phyloP scores from a whole-genome alignment of 2,113 vertebrate species.

The Cathartes aura region DNA sequence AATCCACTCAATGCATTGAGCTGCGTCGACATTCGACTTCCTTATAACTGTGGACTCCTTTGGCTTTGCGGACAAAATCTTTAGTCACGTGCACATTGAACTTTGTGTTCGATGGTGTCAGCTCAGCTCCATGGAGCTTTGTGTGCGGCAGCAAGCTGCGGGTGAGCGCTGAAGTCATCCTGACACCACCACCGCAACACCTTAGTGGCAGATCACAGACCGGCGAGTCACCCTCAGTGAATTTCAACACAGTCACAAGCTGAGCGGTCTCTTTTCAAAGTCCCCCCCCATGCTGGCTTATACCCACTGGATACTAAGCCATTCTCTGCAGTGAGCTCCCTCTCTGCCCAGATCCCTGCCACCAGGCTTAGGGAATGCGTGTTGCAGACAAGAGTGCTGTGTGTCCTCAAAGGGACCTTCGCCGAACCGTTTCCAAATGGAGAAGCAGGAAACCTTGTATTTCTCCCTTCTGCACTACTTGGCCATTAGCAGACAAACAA shows the following conservation, averaged over 20 bases:
- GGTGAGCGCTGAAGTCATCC: neutral
- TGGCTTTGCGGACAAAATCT: neutral
- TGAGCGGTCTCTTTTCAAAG: neutral
- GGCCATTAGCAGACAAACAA: neutral
- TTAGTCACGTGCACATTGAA: neutral
- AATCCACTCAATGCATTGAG: neutral
- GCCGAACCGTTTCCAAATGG: neutral
- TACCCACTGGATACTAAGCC: neutral
- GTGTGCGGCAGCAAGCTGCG: fast-evolving
- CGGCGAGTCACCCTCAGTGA: neutral
- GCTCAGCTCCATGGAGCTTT: neutral
- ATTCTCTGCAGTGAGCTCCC: neutral
- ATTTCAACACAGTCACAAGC: neutral
- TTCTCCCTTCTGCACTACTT: neutral
- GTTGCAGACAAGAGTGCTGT: neutral
- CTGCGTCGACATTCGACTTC: fast-evolving
- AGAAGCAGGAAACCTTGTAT: neutral
- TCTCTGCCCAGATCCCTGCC: neutral
- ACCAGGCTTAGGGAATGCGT: fast-evolving
- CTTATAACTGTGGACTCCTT: neutral
- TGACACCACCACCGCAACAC: fast-evolving
- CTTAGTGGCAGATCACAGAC: neutral
- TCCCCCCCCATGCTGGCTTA: neutral
- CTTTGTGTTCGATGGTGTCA: fast-evolving
- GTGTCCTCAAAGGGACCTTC: neutral